Percentiles rank a stretch among this genome's conserved stretches.
Evolutionary conservation across 2,888 invertebrate genomes (phyloP).

Genomic region (Psylliodes chrysocephalus): DNA sequence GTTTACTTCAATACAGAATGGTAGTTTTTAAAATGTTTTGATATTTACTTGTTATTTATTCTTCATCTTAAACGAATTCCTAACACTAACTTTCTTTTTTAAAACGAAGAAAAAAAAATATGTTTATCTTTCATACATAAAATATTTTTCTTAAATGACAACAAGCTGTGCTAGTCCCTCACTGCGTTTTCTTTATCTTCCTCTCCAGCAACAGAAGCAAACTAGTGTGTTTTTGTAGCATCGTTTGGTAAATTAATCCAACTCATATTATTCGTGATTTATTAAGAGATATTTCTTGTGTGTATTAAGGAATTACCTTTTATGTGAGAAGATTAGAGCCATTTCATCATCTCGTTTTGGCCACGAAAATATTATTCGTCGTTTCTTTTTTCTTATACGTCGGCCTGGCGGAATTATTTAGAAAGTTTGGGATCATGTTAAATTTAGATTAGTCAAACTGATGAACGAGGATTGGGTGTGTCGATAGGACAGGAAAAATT

Average conservation of each 20-base stretch:
- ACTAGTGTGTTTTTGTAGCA: conserved; percentile 14
- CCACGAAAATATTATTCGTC: conserved; percentile 13
- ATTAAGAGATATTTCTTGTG: conserved; percentile 32
- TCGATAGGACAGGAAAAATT: background rate
- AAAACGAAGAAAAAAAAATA: too few species aligned
- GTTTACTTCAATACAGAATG: too few species aligned
- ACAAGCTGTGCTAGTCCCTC: background rate
- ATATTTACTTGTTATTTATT: too few species aligned
- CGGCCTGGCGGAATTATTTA: background rate
- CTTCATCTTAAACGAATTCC: too few species aligned
- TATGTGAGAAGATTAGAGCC: conserved; percentile 30
- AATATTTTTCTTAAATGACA: too few species aligned
- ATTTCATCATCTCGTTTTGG: conserved; percentile 26
- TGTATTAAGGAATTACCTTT: conserved; percentile 34
- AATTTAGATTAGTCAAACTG: conserved; percentile 19
- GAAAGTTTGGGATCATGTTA: background rate
- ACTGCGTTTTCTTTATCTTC: background rate
- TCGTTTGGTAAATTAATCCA: conserved; percentile 26
- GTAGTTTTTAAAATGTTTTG: too few species aligned
- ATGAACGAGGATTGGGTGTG: conserved; percentile 1
- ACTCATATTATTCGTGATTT: conserved; percentile 32
- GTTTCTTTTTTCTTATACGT: conserved; percentile 10
- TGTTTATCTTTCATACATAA: too few species aligned
- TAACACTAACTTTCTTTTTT: too few species aligned
- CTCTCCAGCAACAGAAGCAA: background rate